These are phyloP conservation scores for Cheilinus undulatus DNA, from an alignment of 2,113 vertebrate species.

Conservation along the genomic window DNA sequence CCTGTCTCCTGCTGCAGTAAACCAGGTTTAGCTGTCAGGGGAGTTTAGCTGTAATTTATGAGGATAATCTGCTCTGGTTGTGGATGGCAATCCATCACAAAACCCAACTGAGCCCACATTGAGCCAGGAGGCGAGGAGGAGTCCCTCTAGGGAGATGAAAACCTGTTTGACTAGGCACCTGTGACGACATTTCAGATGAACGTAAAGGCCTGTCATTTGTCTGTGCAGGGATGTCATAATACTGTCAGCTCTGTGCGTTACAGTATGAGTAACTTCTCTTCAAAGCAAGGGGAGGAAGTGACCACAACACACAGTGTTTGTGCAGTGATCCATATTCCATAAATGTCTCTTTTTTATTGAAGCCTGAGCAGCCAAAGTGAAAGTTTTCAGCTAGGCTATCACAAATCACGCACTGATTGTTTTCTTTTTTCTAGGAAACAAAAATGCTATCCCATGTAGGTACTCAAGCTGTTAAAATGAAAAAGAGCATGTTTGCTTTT, in stretches of 20 bases:
- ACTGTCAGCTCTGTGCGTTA: conserved; percentile 3
- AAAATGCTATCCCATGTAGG: no score
- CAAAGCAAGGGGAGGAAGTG: no score
- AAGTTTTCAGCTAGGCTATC: no score
- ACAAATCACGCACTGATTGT: no score
- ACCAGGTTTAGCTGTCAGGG: conserved; percentile 60
- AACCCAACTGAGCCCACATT: conserved; percentile 30
- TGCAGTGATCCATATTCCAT: neutral
- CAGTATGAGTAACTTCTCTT: neutral
- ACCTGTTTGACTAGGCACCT: conserved; percentile 48
- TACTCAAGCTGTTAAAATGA: no score
- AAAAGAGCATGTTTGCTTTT: no score
- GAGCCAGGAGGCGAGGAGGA: conserved; percentile 21
- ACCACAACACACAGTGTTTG: no score
- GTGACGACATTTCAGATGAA: conserved; percentile 40
- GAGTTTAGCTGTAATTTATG: conserved; percentile 54
- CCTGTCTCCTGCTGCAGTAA: conserved; percentile 53
- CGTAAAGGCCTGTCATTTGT: conserved; percentile 34
- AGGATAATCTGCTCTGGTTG: conserved; percentile 58
- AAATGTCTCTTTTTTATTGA: no score
- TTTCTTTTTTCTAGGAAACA: no score
- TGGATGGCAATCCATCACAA: conserved; percentile 58
- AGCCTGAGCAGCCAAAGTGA: no score
- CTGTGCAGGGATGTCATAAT: conserved; percentile 19
- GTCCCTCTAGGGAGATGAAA: conserved; percentile 24